Evolutionary conservation across 2,888 invertebrate genomes (phyloP), one percentile per base, ranked within the genome.

Genomic region (Oscheius sp.): DNA sequence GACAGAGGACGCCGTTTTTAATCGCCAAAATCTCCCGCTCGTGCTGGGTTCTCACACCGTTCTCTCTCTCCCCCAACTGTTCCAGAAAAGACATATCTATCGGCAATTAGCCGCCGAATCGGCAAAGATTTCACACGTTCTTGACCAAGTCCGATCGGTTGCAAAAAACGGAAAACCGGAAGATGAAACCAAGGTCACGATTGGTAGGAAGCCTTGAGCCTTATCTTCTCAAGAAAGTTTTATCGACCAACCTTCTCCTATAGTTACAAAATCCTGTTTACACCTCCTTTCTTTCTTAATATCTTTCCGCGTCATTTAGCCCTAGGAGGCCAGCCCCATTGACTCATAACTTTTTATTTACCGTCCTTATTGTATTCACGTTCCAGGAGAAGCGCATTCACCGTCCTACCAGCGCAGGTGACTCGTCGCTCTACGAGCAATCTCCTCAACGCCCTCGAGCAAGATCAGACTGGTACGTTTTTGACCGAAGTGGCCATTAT

Each of bases 361-460:
- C 37, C 57, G 20, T 23, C 34, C 25, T 34, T 37, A 17, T 57
- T 33, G 23, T 34, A 29, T 61, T 2, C 34, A 20, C 17, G 15
- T 45, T 61, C 27, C 61, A 61, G 61, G 31, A 42, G 61, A 45
- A 45, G 45, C 17, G 61, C 74, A 1, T 73, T 74, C 53, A 68
- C 72, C 34, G 73, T 75, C 55, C 74, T 74, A 48, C 63, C 70
- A 37, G 77, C 77, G 27, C 74, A 74, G 61, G 77, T 75, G 48
- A 73, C 74, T 50, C 65, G 77, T 20, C 37, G 75, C 53, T 73
- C 72, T 15, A 70, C 67, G 29, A 77, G 73, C 31, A 77, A 77
- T 33, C 61, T 77, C 50, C 72, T 75, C 65, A 64, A 34, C 33
- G 23, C 64, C n/a, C 31, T 10, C 37, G 64, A 64, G 27, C 45